A percentile compares a stretch with the other conserved stretches of the same genome.
Evolutionary conservation across 2,113 vertebrate species (phyloP).

Genomic region (Tragelaphus scriptus): DNA sequence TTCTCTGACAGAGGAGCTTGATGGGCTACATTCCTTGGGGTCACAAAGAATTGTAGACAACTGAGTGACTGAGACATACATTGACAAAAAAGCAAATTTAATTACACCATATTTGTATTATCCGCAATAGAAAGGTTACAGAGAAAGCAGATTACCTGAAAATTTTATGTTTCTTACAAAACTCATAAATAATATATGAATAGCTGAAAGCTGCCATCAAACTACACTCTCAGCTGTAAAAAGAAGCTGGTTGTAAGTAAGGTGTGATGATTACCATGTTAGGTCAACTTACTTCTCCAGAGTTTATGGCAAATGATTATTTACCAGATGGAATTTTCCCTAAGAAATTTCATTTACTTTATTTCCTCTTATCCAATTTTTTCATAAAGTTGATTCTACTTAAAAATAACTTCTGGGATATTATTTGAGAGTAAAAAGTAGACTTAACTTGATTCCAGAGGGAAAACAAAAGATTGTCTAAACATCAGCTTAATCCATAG

Average conservation of each 20-base stretch:
- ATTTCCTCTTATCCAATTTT: constrained; percentile 32
- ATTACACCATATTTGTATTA: constrained; percentile 45
- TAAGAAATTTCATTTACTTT: constrained; percentile 44
- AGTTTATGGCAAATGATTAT: constrained; percentile 53
- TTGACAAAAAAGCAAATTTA: not conserved
- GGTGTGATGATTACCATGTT: constrained; percentile 31
- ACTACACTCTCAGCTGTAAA: not conserved
- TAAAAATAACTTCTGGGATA: constrained; percentile 44
- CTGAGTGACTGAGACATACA: not conserved
- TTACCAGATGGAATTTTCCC: constrained; percentile 57
- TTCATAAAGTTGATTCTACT: constrained; percentile 17
- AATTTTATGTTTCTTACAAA: constrained; percentile 44
- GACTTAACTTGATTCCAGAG: constrained; percentile 8
- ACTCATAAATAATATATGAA: constrained; percentile 31
- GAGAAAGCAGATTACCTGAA: not conserved
- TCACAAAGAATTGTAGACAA: not conserved
- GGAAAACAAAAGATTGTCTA: constrained; percentile 45
- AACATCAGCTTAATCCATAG: constrained; percentile 40
- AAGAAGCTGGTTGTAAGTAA: constrained; percentile 28
- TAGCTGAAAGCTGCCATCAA: not conserved
- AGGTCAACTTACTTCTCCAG: constrained; percentile 39
- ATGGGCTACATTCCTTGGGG: not conserved
- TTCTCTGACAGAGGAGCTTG: not conserved
- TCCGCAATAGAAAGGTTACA: constrained; percentile 1
- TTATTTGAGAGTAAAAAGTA: constrained; percentile 23